phyloP scores from a whole-genome alignment of 2,888 invertebrate genomes.

The Tachina fera region DNA sequence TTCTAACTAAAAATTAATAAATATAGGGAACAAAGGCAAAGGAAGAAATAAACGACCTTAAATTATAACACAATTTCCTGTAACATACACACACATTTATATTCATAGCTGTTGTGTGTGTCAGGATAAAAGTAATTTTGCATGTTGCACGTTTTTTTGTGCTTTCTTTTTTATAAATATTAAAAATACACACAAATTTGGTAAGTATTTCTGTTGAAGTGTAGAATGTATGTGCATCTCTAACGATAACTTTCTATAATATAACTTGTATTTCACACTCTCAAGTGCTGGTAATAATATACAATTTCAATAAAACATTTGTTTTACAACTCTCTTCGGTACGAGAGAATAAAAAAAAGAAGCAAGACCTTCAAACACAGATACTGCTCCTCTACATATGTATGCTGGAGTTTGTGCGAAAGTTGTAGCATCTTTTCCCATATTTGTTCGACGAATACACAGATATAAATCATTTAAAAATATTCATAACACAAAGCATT shows the following conservation, averaged over 20 bases:
- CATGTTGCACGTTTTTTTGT: conserved; percentile 5
- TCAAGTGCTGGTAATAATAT: conserved; percentile 63
- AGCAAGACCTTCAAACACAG: neutral
- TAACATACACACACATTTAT: conserved; percentile 21
- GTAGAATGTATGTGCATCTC: conserved; percentile 5
- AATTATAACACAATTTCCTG: conserved; percentile 68
- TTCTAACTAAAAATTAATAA: conserved; percentile 44
- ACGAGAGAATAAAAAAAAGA: neutral
- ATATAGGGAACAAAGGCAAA: conserved; percentile 14
- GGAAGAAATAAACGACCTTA: conserved; percentile 64
- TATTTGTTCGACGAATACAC: conserved; percentile 61
- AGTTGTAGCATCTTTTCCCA: neutral
- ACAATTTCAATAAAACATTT: conserved; percentile 72
- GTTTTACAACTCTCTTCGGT: conserved; percentile 66
- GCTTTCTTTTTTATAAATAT: conserved; percentile 26
- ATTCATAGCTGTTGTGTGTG: neutral
- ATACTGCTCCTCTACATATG: conserved; percentile 19
- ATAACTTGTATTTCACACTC: conserved; percentile 60
- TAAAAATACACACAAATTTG: conserved; percentile 35
- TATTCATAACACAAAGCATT: conserved; percentile 74
- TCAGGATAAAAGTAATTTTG: neutral
- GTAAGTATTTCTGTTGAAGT: neutral
- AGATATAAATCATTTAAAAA: conserved; percentile 72
- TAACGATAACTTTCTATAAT: too few species aligned
- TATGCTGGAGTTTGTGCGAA: conserved; percentile 15